Conservation (phyloP, 2,797 vertebrate species). For the Molossus alvarezi region DNA sequence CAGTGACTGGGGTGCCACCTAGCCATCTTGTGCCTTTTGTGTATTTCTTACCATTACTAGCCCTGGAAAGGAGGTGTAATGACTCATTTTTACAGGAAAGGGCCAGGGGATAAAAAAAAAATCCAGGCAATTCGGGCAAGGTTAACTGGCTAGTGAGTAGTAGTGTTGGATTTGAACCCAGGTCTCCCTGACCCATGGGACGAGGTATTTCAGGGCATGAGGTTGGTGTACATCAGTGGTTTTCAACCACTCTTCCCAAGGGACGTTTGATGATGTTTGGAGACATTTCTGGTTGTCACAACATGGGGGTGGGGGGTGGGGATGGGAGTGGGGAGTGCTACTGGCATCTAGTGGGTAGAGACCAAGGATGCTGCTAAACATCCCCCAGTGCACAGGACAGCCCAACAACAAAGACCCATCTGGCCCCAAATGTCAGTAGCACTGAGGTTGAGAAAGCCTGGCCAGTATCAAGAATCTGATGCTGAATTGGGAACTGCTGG, state of each 20-base stretch:
- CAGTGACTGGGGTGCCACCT: background rate
- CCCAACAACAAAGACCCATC: background rate
- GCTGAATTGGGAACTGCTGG: background rate
- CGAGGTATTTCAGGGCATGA: conserved; percentile 8
- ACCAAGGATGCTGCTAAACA: background rate
- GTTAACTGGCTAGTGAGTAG: conserved; percentile 5
- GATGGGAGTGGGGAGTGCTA: background rate
- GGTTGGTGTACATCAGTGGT: background rate
- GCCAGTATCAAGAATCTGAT: background rate
- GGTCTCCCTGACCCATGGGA: background rate
- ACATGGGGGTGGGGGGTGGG: background rate
- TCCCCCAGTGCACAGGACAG: background rate
- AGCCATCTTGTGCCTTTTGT: background rate
- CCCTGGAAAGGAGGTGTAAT: conserved; percentile 3
- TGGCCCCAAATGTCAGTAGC: background rate
- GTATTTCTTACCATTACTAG: background rate
- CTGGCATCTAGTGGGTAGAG: background rate
- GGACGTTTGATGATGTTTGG: background rate
- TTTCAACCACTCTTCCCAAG: background rate
- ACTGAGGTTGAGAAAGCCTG: background rate
- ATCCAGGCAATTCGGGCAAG: background rate
- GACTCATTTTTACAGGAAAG: background rate
- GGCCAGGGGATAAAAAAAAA: background rate
- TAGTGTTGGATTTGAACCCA: background rate
- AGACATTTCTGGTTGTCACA: conserved; percentile 25